Base-by-base conservation (phyloP, 1,140 invertebrate species). In the Samia ricini region DNA sequence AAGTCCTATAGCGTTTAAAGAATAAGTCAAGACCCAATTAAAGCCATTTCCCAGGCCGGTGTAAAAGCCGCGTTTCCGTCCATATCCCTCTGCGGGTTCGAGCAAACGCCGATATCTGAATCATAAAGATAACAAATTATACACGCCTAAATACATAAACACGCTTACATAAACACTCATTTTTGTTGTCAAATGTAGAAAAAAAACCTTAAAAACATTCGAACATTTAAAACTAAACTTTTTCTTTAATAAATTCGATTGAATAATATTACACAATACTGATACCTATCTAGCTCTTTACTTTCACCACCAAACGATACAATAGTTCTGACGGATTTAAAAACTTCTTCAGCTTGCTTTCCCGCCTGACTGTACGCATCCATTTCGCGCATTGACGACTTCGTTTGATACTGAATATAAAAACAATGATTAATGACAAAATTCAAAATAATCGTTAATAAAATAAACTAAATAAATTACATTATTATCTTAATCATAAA, bases 271-370 rank as follows among this genome's bases (percentile, higher is more conserved):
- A 26, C 1, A 1, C 4, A 42, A 8, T n/a, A 12, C 0, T 0
- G 1, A 71, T 93, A 95, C 91, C 95, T 93, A 52, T 93, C 90
- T 0, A 94, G 91, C 89, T 97, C 96, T 71, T 93, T 93, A 19
- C 91, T 82, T 86, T 97, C 95, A 10, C 95, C 96, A 29, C 94
- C 94, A 78, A 97, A 97, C 0, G 96, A 94, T 0, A 95, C 92
- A 15, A 97, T 94, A 0, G 96, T 97, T 71, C 94, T 91, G 20
- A 97, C 93, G 3, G 94, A 93, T 50, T 94, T 94, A 6, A 97
- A 84, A 0, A 96, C 95, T 82, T 97, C 96, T 76, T 97, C 96
- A 0, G 95, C 96, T 29, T 97, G 94, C 29, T 91, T 94, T 1
- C 95, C 95, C 2, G 96, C 96, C 63, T 94, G 92, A 20, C 95